Evolutionary conservation across 2,113 vertebrate species (phyloP).

Genomic region (Ariopsis seemanni): DNA sequence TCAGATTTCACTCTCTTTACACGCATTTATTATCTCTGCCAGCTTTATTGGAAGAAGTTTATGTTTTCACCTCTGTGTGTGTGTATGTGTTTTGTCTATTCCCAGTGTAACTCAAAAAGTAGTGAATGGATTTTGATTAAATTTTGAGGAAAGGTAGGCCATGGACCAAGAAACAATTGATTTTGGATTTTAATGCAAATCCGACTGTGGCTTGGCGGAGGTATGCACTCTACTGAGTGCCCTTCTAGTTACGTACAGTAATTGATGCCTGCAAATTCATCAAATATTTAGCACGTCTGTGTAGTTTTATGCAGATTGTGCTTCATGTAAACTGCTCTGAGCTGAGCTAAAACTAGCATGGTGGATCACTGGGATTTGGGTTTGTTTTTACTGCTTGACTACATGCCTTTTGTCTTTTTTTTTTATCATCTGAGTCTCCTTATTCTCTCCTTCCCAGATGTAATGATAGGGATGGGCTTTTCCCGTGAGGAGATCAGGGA

Average conservation of each 20-base stretch:
- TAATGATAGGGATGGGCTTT: conserved; percentile 94
- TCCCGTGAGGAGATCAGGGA: conserved; percentile 90
- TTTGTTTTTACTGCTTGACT: not conserved
- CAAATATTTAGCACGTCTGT: not conserved
- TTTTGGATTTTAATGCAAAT: too few relatives aligned
- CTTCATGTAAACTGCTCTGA: not conserved
- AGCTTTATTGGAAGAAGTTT: too few relatives aligned
- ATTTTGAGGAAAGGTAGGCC: too few relatives aligned
- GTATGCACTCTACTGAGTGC: too few relatives aligned
- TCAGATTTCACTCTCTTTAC: not conserved
- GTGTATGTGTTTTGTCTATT: too few relatives aligned
- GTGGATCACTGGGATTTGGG: not conserved
- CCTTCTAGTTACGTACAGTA: not conserved
- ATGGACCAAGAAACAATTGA: too few relatives aligned
- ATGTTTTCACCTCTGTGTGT: too few relatives aligned
- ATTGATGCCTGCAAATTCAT: not conserved
- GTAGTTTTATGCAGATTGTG: not conserved
- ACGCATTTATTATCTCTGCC: not conserved
- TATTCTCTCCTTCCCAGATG: conserved; percentile 72
- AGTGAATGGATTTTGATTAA: too few relatives aligned
- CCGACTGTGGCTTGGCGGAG: too few relatives aligned
- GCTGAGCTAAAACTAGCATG: not conserved
- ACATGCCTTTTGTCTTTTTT: not conserved
- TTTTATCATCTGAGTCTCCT: not conserved
- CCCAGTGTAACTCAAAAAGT: too few relatives aligned